Evolutionary conservation across 2,797 vertebrate species (phyloP), one percentile per base, ranked within the genome.

Genomic region (Microctenopoma stevenorrisi): DNA sequence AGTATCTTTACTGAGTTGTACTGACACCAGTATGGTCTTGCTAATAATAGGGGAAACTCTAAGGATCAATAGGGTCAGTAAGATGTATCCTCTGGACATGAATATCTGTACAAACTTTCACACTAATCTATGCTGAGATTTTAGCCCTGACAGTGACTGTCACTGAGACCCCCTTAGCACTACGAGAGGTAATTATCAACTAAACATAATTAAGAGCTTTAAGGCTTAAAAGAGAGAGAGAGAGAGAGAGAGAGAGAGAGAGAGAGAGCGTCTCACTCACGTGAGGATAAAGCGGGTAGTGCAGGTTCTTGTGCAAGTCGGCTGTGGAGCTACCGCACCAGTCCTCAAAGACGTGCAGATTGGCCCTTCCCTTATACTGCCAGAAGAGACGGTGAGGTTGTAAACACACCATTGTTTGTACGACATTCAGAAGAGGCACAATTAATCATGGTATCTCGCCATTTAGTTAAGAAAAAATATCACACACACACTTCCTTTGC

Each of bases 271-370:
- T 49, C 16, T 6, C 25, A 96, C 98, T 96, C 86, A 99, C 98
- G 0, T 99, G 97, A 26, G 98, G 96, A 81, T 95, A 96, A 15
- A 98, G 87, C 0, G 98, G 98, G 73, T 96, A 99, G 88, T 98
- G 98, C 2, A 94, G 89, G 78, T 97, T 97, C 47, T 90, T 96
- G 74, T 93, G 89, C 42, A 99, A 96, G 66, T 96, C 95, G 16
- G 92, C 88, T 4, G 89, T 80, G 42, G 96, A 96, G 49, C 93
- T 80, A 50, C 98, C 98, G 4, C 98, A 99, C 98, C 98, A 99
- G 90, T 99, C 98, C 71, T 99, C 97, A 76, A 98, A 99, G 49
- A 96, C 92, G 0, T 99, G 98, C 77, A 99, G 92, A 81, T 99
- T 99, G 81, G 91, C 97, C 22, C 70, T 92, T 56, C 98, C 97